phyloP scores from a whole-genome alignment of 2,797 vertebrate genomes.

The Acropternis orthonyx region DNA sequence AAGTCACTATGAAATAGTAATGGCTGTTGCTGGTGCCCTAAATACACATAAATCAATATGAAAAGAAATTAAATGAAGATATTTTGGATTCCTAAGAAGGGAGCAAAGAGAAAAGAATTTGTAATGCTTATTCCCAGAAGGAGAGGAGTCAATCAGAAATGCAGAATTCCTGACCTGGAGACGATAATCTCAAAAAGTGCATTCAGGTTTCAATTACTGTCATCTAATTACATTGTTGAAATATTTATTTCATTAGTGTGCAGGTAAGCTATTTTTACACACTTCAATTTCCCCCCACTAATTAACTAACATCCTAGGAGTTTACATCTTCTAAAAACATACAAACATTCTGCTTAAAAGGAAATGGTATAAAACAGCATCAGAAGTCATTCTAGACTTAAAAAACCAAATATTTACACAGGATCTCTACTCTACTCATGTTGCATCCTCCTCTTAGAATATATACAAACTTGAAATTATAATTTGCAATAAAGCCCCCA shows the following conservation, averaged over 20 bases:
- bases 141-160: background rate
- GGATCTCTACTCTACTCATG: background rate
- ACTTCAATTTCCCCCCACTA: background rate
- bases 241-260: background rate
- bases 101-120: background rate
- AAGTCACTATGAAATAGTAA: background rate
- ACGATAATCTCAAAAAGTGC: background rate
- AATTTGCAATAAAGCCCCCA: background rate
- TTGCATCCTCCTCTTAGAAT: background rate
- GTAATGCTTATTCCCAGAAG: background rate
- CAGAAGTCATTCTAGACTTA: background rate
- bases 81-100: background rate
- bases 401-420: slow-evolving; percentile 15
- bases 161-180: background rate
- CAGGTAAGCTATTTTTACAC: background rate
- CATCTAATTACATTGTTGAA: background rate
- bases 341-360: slow-evolving; percentile 1
- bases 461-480: slow-evolving; percentile 20
- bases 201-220: background rate
- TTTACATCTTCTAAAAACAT: background rate
- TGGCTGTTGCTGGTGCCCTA: background rate
- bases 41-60: background rate
- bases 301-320: background rate
- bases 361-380: background rate
- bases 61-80: background rate